Evolutionary conservation across 2,113 vertebrate species (phyloP).

Genomic region (Notothenia coriiceps): DNA sequence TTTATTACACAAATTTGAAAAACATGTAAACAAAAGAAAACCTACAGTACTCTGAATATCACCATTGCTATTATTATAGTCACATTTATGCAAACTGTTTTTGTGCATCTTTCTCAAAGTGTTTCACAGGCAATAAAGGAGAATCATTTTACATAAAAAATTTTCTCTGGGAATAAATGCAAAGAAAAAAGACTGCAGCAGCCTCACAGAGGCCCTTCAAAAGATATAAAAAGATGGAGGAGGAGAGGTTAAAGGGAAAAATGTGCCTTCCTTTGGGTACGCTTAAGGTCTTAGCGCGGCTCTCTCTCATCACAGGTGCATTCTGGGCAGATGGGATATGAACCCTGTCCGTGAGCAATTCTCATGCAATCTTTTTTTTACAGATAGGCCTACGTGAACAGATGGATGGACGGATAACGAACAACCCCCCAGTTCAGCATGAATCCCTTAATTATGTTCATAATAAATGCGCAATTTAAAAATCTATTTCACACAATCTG

Average conservation of each 20-base stretch:
- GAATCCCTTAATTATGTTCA: background rate
- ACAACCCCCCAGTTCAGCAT: constrained; percentile 5
- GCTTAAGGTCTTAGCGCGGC: constrained; percentile 15
- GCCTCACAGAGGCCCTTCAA: background rate
- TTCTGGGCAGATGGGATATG: constrained; percentile 41
- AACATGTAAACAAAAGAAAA: constrained; percentile 6
- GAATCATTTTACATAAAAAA: constrained; percentile 13
- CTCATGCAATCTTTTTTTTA: constrained; percentile 2
- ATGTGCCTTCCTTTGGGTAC: constrained; percentile 10
- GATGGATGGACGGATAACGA: constrained; percentile 11
- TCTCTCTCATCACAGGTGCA: constrained; percentile 42
- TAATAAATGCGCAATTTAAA: constrained; percentile 20
- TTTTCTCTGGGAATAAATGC: background rate
- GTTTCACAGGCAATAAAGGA: background rate
- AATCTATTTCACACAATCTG: constrained; percentile 12
- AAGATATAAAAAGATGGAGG: background rate
- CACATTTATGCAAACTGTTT: constrained; percentile 30
- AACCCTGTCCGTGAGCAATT: constrained; percentile 31
- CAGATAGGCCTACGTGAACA: background rate
- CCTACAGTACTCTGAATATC: constrained; percentile 12
- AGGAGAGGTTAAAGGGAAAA: constrained; percentile 16
- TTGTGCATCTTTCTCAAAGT: constrained; percentile 22
- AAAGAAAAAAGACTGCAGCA: constrained; percentile 6
- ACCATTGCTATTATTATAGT: constrained; percentile 18
- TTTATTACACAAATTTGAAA: constrained; percentile 41